These are phyloP conservation scores for Chaitophorus viminalis DNA, from an alignment of 2,888 invertebrate genomes.

Conservation along the genomic window DNA sequence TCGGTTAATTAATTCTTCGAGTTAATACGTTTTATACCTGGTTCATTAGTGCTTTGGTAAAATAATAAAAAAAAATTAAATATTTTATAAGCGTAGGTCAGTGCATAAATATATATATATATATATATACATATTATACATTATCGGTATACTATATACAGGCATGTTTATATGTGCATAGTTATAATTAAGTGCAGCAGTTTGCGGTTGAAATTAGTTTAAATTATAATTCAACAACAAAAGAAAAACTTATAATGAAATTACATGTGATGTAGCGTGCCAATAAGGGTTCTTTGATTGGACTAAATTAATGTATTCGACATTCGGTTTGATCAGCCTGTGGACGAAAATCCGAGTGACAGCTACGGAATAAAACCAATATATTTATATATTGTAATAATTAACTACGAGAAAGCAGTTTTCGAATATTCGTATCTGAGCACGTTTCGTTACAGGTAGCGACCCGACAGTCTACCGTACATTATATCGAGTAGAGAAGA, in stretches of 20 bases:
- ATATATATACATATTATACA: no score
- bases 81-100: no score
- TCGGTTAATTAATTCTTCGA: constrained; percentile 1
- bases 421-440: no score
- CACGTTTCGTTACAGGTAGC: no score
- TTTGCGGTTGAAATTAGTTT: not conserved
- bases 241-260: not conserved
- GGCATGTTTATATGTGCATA: not conserved
- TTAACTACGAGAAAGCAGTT: no score
- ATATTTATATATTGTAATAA: no score
- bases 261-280: not conserved
- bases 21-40: not conserved
- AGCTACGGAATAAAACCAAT: no score
- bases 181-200: not conserved
- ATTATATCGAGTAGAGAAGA: no score
- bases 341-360: no score
- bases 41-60: not conserved
- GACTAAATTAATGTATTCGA: not conserved
- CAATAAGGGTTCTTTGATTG: not conserved
- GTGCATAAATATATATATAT: no score
- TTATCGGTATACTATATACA: not conserved
- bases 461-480: no score
- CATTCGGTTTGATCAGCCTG: not conserved
- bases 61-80: not conserved
- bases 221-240: not conserved